Conservation (phyloP, 2,888 invertebrate genomes). For the Diarsia brunnea region DNA sequence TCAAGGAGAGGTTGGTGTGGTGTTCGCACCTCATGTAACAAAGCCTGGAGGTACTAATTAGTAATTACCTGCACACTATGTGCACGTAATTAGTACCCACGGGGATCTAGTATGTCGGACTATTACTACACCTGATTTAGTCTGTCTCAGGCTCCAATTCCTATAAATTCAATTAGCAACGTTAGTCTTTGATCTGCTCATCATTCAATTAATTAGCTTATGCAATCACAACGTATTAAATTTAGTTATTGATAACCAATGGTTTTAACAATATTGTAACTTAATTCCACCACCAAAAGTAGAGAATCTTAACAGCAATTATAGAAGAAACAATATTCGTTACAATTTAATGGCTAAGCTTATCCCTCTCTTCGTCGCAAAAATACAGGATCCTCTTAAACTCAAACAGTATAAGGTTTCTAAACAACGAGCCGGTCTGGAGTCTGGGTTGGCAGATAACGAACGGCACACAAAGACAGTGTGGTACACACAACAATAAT, state of each 20-base stretch:
- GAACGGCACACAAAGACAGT: background rate
- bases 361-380: slow-evolving; percentile 7
- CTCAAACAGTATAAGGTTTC: slow-evolving; percentile 24
- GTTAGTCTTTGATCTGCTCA: background rate
- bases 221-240: background rate
- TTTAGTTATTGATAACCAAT: background rate
- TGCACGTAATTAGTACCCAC: background rate
- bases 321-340: slow-evolving; percentile 1
- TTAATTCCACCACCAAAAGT: background rate
- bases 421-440: slow-evolving; percentile 10
- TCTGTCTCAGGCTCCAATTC: background rate
- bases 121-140: background rate
- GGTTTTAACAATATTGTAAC: background rate
- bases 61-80: background rate
- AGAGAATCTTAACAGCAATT: slow-evolving; percentile 3
- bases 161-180: background rate
- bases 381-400: slow-evolving; percentile 23
- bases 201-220: background rate
- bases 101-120: too few species aligned
- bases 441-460: slow-evolving; percentile 14
- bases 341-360: slow-evolving; percentile 15
- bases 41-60: background rate
- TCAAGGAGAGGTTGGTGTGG: too few species aligned
- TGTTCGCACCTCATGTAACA: background rate
- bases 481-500: slow-evolving; percentile 4